Base-by-base conservation (phyloP, 92 coral and sea anemone genomes). In the Zoanthus sansibaricus region DNA sequence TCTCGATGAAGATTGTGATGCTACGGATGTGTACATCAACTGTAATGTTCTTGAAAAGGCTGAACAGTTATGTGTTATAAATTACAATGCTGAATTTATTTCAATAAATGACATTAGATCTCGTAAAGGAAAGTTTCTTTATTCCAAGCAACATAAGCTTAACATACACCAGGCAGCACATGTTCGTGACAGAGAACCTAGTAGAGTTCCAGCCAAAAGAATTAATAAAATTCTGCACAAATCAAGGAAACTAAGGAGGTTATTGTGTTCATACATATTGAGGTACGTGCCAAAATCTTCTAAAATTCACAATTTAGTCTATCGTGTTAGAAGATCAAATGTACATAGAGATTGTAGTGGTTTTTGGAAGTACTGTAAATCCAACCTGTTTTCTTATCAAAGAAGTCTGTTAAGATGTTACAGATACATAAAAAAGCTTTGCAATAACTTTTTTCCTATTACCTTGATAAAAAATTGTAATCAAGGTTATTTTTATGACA, bases 101-200 rank as follows among this genome's bases (percentile, higher is more conserved):
- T 62, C 70, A 62, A 62, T 62, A 62, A 62, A 62, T 62, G 70
- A 62, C 70, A 62, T 62, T 62, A 62, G 70, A 62, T 62, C 70
- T 62, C 70, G 70, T 62, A 62, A 62, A 62, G 70, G 70, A 62
- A 62, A 62, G 70, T 62, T 62, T 62, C 70, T 62, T 62, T 62
- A 62, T 62, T 62, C 70, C 70, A 5, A 62, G 70, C 70, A 62
- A 62, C 70, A 62, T n/a, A n/a, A n/a, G n/a, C n/a, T n/a, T 62
- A 62, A 62, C 70, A 62, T 62, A 62, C 70, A 62, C 70, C 70
- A 62, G 70, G 70, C 70, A 62, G 70, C 70, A 62, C 70, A 62
- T 62, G 70, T 62, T 62, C 70, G 70, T 62, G 70, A 62, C 70
- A 62, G 70, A 62, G 70, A 62, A 62, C 70, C 6, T 13, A 62